Base-by-base conservation (phyloP, 23 tunicate genomes). In the Halocynthia roretzi region DNA sequence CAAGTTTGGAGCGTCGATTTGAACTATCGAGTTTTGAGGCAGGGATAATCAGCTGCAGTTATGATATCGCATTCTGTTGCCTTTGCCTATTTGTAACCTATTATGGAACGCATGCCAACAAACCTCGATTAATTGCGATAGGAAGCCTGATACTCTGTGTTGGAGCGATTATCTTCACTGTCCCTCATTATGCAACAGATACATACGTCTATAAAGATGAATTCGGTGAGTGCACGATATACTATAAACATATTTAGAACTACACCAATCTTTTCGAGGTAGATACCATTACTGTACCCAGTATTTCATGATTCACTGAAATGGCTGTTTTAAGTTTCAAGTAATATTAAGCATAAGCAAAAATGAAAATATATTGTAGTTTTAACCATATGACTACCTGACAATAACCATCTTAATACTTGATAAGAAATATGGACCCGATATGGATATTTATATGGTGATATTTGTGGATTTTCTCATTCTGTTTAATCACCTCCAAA, bases 61-160 rank as follows among this genome's bases (percentile, higher is more conserved):
- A 96, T 78, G 99, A 96, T 78, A 96, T 96, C 20, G 99, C 87
- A 5, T 96, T 96, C 62, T 91, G 90, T 55, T 22, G 79, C 61
- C 52, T 87, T 18, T 84, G 93, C 19, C 60, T 96, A 72, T 96
- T 89, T 70, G 99, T 96, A 14, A 89, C 99, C 6, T 89, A 86
- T 78, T 86, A 87, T 62, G 82, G 87, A 52, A 56, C 72, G 10
- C 78, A 74, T 50, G 78, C 78, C 49, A 62, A 74, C 62, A 74
- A 87, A 11, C 94, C 94, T 10, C 61, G 94, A 21, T 11, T 71
- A 53, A 82, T 87, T 6, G 87, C 80, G 6, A 71, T 77, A 11
- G 94, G 94, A 10, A 50, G 70, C 40, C 82, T 87, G 44, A 78
- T 80, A 17, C 71, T 87, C 87, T 86, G 87, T 10, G 72, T 82